Percentiles rank a stretch among this genome's conserved stretches.
Conservation (phyloP, 1,140 invertebrate genomes). For the Drosophila athabasca region DNA sequence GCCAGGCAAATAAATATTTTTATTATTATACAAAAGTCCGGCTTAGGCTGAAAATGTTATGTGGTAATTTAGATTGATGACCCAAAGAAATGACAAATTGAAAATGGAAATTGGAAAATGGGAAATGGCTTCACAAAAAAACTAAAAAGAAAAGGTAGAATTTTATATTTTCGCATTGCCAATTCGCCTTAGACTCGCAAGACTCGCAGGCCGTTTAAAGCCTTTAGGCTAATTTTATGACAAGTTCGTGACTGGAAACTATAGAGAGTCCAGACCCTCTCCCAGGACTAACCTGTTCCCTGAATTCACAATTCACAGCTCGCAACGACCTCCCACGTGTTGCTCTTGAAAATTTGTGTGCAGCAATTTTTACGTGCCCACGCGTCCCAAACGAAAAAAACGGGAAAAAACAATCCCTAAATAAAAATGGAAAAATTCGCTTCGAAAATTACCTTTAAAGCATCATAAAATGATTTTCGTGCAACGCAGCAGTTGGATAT, state of each 20-base stretch:
- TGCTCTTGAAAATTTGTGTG: constrained; percentile 48
- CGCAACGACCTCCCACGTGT: constrained; percentile 46
- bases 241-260: constrained; percentile 67
- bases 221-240: constrained; percentile 58
- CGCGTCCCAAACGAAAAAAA: constrained; percentile 39
- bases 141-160: constrained; percentile 21
- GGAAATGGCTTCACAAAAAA: constrained; percentile 46
- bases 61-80: constrained; percentile 73
- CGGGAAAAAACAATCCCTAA: neutral
- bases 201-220: constrained; percentile 19
- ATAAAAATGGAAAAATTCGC: constrained; percentile 29
- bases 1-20: constrained; percentile 66
- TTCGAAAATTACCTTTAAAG: constrained; percentile 80
- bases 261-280: constrained; percentile 5
- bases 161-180: constrained; percentile 4
- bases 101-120: constrained; percentile 19
- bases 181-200: neutral
- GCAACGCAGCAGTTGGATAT: constrained; percentile 48
- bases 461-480: constrained; percentile 81
- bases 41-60: constrained; percentile 42
- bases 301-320: constrained; percentile 44
- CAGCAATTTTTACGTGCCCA: constrained; percentile 69
- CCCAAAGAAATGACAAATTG: constrained; percentile 8
- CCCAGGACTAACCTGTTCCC: constrained; percentile 42
- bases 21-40: constrained; percentile 53